Conservation (phyloP, 1,140 invertebrate genomes). For the Pseudoatta argentina region DNA sequence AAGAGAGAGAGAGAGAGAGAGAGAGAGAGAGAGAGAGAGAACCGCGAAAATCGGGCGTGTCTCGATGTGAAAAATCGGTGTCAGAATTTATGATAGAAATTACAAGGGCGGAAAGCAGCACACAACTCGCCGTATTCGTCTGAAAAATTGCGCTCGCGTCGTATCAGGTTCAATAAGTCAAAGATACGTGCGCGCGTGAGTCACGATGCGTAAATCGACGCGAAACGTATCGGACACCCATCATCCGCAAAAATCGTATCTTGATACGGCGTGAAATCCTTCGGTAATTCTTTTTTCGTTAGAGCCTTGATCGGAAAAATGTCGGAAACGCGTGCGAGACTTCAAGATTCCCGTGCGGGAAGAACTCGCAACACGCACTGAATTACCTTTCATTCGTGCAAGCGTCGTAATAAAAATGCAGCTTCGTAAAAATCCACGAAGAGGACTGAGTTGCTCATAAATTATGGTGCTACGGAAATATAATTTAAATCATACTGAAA, state of each 20-base stretch:
- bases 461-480: slow-evolving; percentile 49
- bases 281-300: not conserved
- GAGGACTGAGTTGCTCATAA: slow-evolving; percentile 22
- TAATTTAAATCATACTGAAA: slow-evolving; percentile 52
- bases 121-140: slow-evolving; percentile 17
- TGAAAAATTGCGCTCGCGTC: slow-evolving; percentile 54
- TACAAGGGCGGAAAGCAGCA: slow-evolving; percentile 46
- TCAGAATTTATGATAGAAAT: slow-evolving; percentile 59
- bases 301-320: not conserved
- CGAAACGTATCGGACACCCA: slow-evolving; percentile 48
- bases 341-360: not conserved
- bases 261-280: slow-evolving; percentile 2
- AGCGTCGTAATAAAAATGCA: slow-evolving; percentile 39
- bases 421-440: slow-evolving; percentile 37
- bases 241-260: slow-evolving; percentile 36
- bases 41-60: slow-evolving; percentile 34
- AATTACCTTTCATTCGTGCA: slow-evolving; percentile 51
- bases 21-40: slow-evolving; percentile 19
- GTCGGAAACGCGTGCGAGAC: not conserved
- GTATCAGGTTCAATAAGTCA: slow-evolving; percentile 58
- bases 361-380: not conserved
- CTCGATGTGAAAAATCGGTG: slow-evolving; percentile 40
- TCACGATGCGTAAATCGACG: slow-evolving; percentile 60
- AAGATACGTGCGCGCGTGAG: slow-evolving; percentile 42
- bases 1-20: slow-evolving; percentile 41